Base-by-base conservation (phyloP, 2,888 invertebrate genomes). In the Autographa pulchrina region DNA sequence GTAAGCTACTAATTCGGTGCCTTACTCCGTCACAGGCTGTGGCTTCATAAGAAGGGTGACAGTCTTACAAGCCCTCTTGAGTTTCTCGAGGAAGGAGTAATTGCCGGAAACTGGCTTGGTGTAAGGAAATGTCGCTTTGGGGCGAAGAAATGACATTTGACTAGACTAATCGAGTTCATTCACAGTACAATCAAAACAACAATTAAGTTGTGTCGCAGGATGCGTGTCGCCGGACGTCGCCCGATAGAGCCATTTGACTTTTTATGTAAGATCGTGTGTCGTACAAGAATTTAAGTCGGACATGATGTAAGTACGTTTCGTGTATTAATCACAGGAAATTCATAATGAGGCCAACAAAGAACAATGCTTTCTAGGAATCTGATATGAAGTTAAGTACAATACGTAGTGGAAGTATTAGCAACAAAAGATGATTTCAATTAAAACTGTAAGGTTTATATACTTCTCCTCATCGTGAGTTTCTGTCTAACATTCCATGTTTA, bases 61-160 rank as follows among this genome's bases (percentile, higher is more conserved):
- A 91, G 90, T 86, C 81, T 81, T 88, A 85, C 87, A 88, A 84
- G 85, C 91, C 92, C 92, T 89, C 88, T 86, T 87, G 86, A 89
- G 86, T 89, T 89, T 88, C 90, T 90, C 87, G 88, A 92, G 94
- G 94, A 94, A 94, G 91, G 88, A 85, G 89, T 95, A 95, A 96
- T 96, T 93, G 85, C 95, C 93, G 96, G 96, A 96, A 94, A 88
- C 92, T 90, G 79, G 86, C 87, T 83, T 82, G 88, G 80, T 88
- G 92, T 92, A 90, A 94, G 93, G 93, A 94, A 93, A 92, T 92
- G 83, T 87, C 81, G 87, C 85, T 89, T 90, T 88, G 89, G 93
- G 94, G 94, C 91, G 89, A 90, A 92, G 88, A 87, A 92, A 91
- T 94, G 94, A 95, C 95, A 96, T 94, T 95, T 94, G 94, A 95